These are phyloP conservation scores for Crotalus tigris DNA, from an alignment of 2,113 vertebrate genomes.

Conservation along the genomic window DNA sequence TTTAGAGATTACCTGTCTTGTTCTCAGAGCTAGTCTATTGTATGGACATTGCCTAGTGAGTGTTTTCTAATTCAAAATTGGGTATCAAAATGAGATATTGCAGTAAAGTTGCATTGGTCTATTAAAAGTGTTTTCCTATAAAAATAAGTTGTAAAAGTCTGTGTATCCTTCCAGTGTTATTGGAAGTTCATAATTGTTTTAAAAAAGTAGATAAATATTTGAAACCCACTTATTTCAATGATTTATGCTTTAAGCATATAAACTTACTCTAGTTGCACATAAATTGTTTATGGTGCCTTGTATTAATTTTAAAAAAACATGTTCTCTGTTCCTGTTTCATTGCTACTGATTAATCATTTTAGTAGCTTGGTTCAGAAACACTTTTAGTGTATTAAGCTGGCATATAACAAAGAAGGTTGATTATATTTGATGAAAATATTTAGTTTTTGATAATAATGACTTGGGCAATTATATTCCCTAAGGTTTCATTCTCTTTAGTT, in stretches of 20 bases:
- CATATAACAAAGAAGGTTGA: neutral
- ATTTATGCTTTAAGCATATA: neutral
- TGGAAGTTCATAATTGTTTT: neutral
- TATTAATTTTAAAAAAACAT: neutral
- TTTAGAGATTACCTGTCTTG: neutral
- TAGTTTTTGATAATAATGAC: neutral
- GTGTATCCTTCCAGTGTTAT: neutral
- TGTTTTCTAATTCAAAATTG: neutral
- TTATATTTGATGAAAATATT: neutral
- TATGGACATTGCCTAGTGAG: neutral
- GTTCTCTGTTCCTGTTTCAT: neutral
- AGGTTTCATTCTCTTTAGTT: neutral
- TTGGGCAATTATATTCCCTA: neutral
- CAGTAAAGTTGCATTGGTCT: neutral
- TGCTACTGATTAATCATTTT: neutral
- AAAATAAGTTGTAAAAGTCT: neutral
- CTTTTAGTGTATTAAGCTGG: neutral
- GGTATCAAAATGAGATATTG: conserved; percentile 1
- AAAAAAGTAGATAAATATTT: neutral
- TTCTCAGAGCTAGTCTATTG: neutral
- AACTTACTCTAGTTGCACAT: neutral
- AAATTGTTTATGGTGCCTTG: neutral
- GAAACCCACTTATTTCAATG: neutral
- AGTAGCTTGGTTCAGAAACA: neutral
- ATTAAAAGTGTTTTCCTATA: neutral